phyloP scores from a whole-genome alignment of 2,113 vertebrate species.

The Halichoeres trimaculatus region DNA sequence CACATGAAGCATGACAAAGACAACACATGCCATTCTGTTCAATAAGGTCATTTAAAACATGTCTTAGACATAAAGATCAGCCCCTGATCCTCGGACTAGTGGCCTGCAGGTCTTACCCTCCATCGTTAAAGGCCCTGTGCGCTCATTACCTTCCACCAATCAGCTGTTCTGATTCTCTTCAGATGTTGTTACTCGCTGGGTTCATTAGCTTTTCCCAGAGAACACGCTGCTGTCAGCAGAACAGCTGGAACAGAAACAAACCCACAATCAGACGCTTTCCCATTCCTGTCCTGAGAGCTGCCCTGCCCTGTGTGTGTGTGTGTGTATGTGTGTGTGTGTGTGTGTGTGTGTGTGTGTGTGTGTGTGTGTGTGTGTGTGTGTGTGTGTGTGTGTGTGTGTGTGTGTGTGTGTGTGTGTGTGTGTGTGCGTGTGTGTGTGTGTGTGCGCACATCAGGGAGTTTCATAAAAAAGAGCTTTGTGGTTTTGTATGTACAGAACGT shows the following conservation, averaged over 20 bases:
- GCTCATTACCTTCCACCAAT: slow-evolving; percentile 21
- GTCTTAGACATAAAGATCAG: no score
- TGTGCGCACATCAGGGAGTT: not conserved
- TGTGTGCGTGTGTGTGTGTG: not conserved
- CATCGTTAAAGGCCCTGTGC: not conserved
- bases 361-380: slow-evolving; percentile 2
- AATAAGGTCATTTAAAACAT: no score
- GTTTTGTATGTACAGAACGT: no score
- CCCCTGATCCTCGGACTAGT: no score
- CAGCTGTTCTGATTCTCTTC: slow-evolving; percentile 44
- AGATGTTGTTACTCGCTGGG: slow-evolving; percentile 25
- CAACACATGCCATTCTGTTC: no score
- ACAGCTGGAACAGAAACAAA: slow-evolving; percentile 64
- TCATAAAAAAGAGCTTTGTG: not conserved
- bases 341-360: not conserved
- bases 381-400: slow-evolving; percentile 13
- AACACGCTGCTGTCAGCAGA: slow-evolving; percentile 47
- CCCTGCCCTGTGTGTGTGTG: slow-evolving; percentile 20
- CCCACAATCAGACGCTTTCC: slow-evolving; percentile 54
- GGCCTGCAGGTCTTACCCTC: no score
- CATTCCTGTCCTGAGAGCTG: slow-evolving; percentile 13
- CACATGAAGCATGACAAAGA: no score
- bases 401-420: not conserved
- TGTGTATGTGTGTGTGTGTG: not conserved
- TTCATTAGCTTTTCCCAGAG: slow-evolving; percentile 60